Evolutionary conservation across 2,797 vertebrate genomes (phyloP).

Genomic region (Euthynnus affinis): DNA sequence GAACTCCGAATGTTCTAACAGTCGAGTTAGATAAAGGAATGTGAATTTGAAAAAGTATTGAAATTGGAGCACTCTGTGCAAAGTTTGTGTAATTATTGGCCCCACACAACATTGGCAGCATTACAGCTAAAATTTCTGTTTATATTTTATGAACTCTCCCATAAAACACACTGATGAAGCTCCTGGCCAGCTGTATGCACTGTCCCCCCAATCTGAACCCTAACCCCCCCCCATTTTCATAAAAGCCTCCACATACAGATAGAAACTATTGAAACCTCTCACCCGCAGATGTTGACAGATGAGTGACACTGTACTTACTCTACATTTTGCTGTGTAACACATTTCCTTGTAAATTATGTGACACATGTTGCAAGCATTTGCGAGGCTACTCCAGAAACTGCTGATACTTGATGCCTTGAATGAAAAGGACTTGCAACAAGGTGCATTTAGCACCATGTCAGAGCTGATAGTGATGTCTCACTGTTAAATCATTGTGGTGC

Average conservation of each 20-base stretch:
- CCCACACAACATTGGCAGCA: not conserved
- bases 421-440: too few relatives aligned
- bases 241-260: not conserved
- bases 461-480: too few relatives aligned
- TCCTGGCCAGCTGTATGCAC: not conserved
- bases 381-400: too few relatives aligned
- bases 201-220: not conserved
- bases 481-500: too few relatives aligned
- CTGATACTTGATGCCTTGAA: too few relatives aligned
- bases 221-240: too few relatives aligned
- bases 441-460: too few relatives aligned
- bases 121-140: not conserved
- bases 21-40: not conserved
- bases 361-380: too few relatives aligned
- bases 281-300: not conserved
- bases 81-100: not conserved
- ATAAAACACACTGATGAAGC: not conserved
- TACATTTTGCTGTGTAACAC: too few relatives aligned
- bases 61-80: not conserved
- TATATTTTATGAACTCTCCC: not conserved
- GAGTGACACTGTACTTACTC: too few relatives aligned
- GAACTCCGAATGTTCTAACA: not conserved
- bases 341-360: too few relatives aligned
- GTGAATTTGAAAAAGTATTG: not conserved
- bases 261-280: not conserved